Percentiles rank a stretch among this genome's conserved stretches.
Conservation (phyloP, 1,140 invertebrate species). For the Drosophila grimshawi region DNA sequence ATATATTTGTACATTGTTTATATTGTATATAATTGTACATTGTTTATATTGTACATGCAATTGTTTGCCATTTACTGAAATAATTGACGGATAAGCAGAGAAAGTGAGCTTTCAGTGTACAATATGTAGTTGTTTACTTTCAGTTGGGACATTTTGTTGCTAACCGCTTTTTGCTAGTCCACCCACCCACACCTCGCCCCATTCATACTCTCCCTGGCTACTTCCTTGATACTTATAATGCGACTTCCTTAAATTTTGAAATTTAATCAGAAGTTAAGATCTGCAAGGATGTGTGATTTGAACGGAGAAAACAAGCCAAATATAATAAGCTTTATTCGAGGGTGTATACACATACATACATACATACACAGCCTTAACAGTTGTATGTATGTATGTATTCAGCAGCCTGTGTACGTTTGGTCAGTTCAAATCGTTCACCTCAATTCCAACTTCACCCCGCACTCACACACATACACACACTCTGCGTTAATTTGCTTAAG, state of each 20-base stretch:
- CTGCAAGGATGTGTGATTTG: no score
- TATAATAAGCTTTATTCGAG: no score
- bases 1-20: neutral
- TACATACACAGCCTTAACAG: no score
- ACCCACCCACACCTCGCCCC: no score
- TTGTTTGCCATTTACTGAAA: slow-evolving; percentile 35
- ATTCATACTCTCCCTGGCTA: no score
- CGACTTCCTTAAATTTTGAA: slow-evolving; percentile 21
- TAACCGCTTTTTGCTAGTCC: neutral
- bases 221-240: no score
- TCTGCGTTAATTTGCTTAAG: neutral
- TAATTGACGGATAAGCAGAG: slow-evolving; percentile 48
- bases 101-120: slow-evolving; percentile 21
- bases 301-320: no score
- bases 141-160: slow-evolving; percentile 31
- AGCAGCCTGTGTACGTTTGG: neutral
- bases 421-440: neutral
- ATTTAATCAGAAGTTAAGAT: neutral
- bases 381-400: neutral
- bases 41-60: slow-evolving; percentile 6
- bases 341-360: neutral
- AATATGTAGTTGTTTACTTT: slow-evolving; percentile 9
- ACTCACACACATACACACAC: neutral
- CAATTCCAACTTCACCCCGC: neutral
- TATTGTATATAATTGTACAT: neutral